Conservation (phyloP, 2,888 invertebrate species). For the Sphinx pinastri region DNA sequence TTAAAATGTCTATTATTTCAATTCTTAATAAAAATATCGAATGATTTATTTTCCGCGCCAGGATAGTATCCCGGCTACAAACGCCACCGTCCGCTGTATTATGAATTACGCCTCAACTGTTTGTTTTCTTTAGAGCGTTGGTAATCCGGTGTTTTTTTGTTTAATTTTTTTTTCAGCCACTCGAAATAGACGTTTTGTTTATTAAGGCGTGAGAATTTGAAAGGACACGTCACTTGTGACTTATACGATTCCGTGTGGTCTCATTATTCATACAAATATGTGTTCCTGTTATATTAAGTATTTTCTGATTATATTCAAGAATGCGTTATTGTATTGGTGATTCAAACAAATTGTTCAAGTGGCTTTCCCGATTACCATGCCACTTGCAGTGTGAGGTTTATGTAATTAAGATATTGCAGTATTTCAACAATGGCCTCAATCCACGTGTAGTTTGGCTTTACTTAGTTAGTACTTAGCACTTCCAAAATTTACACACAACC, state of each 20-base stretch:
- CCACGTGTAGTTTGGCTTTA: too few relatives aligned
- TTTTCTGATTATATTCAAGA: too few relatives aligned
- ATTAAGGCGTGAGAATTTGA: constrained; percentile 71
- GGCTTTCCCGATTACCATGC: too few relatives aligned
- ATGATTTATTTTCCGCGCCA: not conserved
- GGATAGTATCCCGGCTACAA: constrained; percentile 29
- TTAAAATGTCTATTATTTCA: too few relatives aligned
- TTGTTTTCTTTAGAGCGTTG: constrained; percentile 69
- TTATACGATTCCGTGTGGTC: constrained; percentile 38
- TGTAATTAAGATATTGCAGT: too few relatives aligned
- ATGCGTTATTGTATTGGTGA: too few relatives aligned
- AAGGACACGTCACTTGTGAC: constrained; percentile 61
- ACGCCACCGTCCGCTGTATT: constrained; percentile 44
- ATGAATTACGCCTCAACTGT: constrained; percentile 64
- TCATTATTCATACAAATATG: not conserved
- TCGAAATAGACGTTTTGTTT: constrained; percentile 69
- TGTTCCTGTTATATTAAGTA: too few relatives aligned
- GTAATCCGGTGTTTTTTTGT: constrained; percentile 68
- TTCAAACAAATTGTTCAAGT: too few relatives aligned
- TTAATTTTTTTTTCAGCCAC: constrained; percentile 58
- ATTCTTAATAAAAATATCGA: not conserved
- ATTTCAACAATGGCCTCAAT: too few relatives aligned
- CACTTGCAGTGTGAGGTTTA: too few relatives aligned
- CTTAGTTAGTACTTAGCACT: too few relatives aligned
- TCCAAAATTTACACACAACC: too few relatives aligned